Base-by-base conservation (phyloP, 1,140 invertebrate genomes). In the Camponotus vicinus region DNA sequence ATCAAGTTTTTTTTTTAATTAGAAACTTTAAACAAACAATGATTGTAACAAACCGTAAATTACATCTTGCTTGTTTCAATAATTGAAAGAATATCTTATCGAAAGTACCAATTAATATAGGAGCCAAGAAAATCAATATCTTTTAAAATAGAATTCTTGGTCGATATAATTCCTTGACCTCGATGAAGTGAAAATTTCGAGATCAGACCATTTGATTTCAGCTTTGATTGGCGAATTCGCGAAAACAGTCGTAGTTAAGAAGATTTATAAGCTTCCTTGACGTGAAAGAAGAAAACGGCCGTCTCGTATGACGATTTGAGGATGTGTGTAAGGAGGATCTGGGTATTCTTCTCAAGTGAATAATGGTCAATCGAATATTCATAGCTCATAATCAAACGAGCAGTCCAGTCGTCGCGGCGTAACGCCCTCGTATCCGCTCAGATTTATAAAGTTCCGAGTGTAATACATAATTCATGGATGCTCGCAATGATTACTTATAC, bases 331-430 rank as follows among this genome's bases (percentile, higher is more conserved):
- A 49, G 42, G 18, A 78, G 42, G 27, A 49, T 21, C 76, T 75
- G 32, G 40, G 32, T 80, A 76, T 80, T 71, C 11, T 52, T 40
- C 49, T 86, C 86, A 86, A 89, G 83, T 88, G 88, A 89, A 88
- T 82, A 86, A 89, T 86, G 52, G 76, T 70, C 76, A 88, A 86
- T 86, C 88, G 82, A 88, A 82, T 86, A 79, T 61, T 85, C 75
- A 85, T 85, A 75, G 67, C 61, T 89, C 69, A 80, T 85, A 85
- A 88, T 89, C 71, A 88, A 78, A 71, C 55, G 70, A 84, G 71
- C 71, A 59, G 52, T 34, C 57, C 45, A n/a, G 40, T 42, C n/a
- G 76, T 52, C 11, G 52, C 59, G 37, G 7, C 61, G 55, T 83
- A 69, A 88, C 34, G 69, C 55, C 21, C 15, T 45, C 15, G 3